Base-by-base conservation (phyloP, 1,140 invertebrate genomes). In the Chlorops oryzae region DNA sequence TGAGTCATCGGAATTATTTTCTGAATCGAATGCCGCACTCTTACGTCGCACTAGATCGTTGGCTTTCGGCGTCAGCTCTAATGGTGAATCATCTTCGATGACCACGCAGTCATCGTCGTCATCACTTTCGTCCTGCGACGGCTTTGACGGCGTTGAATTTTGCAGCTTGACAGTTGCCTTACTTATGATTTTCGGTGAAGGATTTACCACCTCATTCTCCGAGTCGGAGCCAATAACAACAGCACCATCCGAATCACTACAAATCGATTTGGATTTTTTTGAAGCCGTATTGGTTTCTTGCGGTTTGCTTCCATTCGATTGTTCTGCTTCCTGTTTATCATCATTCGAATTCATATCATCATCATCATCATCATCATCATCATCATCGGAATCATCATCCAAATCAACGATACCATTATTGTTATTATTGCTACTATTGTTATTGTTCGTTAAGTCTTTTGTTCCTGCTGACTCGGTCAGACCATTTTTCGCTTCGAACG, bases 61-160 rank as follows among this genome's bases (percentile, higher is more conserved):
- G 37, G 35, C 32, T 10, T 54, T 47, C 50, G 46, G 50, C 12
- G 10, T 76, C 72, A 32, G 37, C 6, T 82, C 83, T 39, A 34
- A 20, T 25, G 65, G 63, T 50, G 61, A 63, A 55, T 85, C 84
- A 56, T 80, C 80, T 34, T 77, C 77, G 54, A 82, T 80, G 17
- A 78, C 76, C 34, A 78, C 75, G 58, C 82, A 78, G 46, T 79
- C 80, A 55, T 81, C 74, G 59, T 81, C 79, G 59, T 78, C 77
- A 50, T 73, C 71, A 41, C 73, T 71, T 13, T 72, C 65, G 20
- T 58, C 62, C 20, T 45, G 35, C 23, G 24, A 17, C 15, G 20
- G 34, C 39, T 46, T 23, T 21, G 28, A 40, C 7, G 53, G 40
- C 2, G 61, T 55, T n/a, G 57, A 60, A 12, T 55, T 56, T 17